These are phyloP conservation scores for Formica aserva DNA, from an alignment of 2,888 invertebrate species.

Conservation along the genomic window DNA sequence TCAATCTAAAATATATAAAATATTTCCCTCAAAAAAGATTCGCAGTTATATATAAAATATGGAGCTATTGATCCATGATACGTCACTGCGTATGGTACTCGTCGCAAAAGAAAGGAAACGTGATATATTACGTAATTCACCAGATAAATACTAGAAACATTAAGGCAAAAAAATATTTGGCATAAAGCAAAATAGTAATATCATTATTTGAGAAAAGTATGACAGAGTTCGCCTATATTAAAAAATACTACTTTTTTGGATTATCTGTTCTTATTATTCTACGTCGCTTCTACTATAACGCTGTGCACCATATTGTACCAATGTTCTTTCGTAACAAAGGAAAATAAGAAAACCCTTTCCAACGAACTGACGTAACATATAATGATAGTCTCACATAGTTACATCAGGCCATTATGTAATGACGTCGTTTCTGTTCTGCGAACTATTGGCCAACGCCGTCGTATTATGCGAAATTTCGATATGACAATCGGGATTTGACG, in stretches of 20 bases:
- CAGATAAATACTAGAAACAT: constrained; percentile 9
- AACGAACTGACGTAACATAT: constrained; percentile 7
- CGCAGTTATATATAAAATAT: constrained; percentile 14
- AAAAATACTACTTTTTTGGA: constrained; percentile 30
- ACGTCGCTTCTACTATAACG: constrained; percentile 3
- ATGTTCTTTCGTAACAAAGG: background rate
- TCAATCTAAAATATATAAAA: constrained; percentile 24
- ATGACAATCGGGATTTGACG: constrained; percentile 56
- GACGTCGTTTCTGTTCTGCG: constrained; percentile 67
- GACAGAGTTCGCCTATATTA: constrained; percentile 11
- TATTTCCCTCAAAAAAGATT: background rate
- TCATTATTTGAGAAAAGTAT: constrained; percentile 22
- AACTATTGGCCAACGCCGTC: constrained; percentile 31
- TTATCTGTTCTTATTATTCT: constrained; percentile 4
- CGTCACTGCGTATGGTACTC: constrained; percentile 5
- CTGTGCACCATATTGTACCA: constrained; percentile 15
- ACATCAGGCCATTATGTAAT: constrained; percentile 67
- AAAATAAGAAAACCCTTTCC: background rate
- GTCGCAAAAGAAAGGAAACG: background rate
- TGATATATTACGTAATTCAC: background rate
- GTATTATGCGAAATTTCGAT: constrained; percentile 42
- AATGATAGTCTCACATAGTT: constrained; percentile 31
- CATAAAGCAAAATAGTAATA: constrained; percentile 26
- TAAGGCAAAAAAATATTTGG: constrained; percentile 30
- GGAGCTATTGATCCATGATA: background rate